phyloP scores from a whole-genome alignment of 2,888 invertebrate genomes.

The Trachelus tabidus region DNA sequence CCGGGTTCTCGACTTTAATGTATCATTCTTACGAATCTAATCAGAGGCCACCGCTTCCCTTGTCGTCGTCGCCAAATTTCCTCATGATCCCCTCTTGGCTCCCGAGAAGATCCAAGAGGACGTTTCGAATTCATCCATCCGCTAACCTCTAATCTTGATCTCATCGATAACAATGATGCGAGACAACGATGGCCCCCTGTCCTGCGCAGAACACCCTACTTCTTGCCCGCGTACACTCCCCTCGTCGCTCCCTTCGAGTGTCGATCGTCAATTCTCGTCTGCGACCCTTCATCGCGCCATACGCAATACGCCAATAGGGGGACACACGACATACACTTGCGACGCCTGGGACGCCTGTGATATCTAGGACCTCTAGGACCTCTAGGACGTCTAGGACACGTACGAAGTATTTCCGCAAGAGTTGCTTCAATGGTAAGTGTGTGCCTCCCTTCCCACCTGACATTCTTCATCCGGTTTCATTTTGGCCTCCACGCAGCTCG shows the following conservation, averaged over 20 bases:
- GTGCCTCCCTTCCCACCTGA: too few species aligned
- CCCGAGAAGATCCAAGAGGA: constrained; percentile 10
- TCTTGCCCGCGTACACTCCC: constrained; percentile 1
- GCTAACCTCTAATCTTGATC: constrained; percentile 50
- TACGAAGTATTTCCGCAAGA: background rate
- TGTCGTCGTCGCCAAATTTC: background rate
- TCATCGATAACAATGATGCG: constrained; percentile 53
- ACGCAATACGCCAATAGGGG: background rate
- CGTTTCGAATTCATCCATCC: constrained; percentile 46
- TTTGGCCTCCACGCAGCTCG: too few species aligned
- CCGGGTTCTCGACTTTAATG: constrained; percentile 39
- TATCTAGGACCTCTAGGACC: background rate
- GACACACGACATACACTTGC: background rate
- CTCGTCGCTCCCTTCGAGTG: constrained; percentile 23
- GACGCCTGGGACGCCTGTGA: background rate
- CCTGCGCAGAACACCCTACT: constrained; percentile 31
- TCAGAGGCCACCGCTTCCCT: constrained; percentile 18
- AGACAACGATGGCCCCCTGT: constrained; percentile 45
- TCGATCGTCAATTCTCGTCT: constrained; percentile 20
- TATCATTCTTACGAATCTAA: constrained; percentile 42
- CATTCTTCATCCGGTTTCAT: too few species aligned
- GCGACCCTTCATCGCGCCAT: constrained; percentile 6
- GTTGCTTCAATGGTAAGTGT: too few species aligned
- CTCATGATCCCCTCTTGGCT: background rate
- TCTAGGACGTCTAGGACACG: too few species aligned